phyloP scores from a whole-genome alignment of 1,140 invertebrate species.

The Drosophila willistoni region DNA sequence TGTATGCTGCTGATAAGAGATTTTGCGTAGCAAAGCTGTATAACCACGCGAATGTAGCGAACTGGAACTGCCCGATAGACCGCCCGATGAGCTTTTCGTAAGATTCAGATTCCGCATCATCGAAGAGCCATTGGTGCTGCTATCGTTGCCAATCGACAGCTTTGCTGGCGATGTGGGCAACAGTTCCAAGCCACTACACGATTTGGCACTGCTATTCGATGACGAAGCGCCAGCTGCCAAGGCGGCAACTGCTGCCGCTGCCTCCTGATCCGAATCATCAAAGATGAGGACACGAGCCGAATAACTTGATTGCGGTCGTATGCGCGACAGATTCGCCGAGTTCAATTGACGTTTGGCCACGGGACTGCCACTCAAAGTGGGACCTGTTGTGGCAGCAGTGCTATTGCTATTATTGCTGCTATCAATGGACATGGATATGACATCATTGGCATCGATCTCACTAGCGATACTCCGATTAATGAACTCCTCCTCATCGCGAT shows the following conservation, averaged over 20 bases:
- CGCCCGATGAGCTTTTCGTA: conserved; percentile 79
- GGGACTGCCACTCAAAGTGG: conserved; percentile 55
- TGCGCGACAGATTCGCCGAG: conserved; percentile 65
- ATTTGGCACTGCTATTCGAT: conserved; percentile 36
- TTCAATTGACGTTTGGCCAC: conserved; percentile 73
- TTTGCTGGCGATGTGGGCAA: conserved; percentile 69
- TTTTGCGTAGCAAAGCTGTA: conserved; percentile 70
- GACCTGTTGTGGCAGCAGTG: conserved; percentile 29
- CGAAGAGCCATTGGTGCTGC: conserved; percentile 61
- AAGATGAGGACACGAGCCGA: conserved; percentile 78
- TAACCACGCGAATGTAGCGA: conserved; percentile 72
- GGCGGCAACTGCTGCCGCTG: conserved; percentile 31
- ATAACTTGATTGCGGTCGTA: conserved; percentile 78
- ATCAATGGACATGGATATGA: conserved; percentile 53
- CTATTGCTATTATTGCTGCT: conserved; percentile 52
- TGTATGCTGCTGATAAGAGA: conserved; percentile 79
- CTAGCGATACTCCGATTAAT: conserved; percentile 63
- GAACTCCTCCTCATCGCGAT: conserved; percentile 46
- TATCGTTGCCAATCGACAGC: conserved; percentile 52
- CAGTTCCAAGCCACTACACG: conserved; percentile 67
- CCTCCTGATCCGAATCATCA: conserved; percentile 79
- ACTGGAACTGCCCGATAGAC: conserved; percentile 69
- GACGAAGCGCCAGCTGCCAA: conserved; percentile 29
- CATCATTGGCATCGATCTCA: conserved; percentile 55
- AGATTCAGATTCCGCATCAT: conserved; percentile 72